Percentiles rank a stretch among this genome's conserved stretches.
These are phyloP conservation scores for Poeciliopsis turrubarensis DNA, from an alignment of 2,113 vertebrate genomes.

Conservation along the genomic window DNA sequence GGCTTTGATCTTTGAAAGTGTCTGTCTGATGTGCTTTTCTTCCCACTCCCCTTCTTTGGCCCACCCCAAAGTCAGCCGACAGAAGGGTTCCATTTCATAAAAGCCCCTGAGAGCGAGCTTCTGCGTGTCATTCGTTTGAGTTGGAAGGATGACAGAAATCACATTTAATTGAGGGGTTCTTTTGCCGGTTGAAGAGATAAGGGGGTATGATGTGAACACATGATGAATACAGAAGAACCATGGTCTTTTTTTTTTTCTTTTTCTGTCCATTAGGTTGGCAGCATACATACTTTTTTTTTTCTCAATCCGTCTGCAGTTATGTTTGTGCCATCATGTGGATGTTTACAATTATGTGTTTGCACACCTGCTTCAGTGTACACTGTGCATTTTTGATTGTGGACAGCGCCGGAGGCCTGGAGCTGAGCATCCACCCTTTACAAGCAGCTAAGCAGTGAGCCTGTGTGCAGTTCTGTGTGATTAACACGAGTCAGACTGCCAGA, in stretches of 20 bases:
- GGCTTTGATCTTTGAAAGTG: constrained; percentile 64
- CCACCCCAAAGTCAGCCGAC: constrained; percentile 61
- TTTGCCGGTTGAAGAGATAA: constrained; percentile 56
- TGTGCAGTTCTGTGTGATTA: constrained; percentile 54
- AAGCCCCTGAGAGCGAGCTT: constrained; percentile 47
- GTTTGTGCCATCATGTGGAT: constrained; percentile 27
- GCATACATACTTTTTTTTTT: constrained; percentile 17
- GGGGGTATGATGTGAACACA: constrained; percentile 35
- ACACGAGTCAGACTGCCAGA: constrained; percentile 35
- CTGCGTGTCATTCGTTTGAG: constrained; percentile 65
- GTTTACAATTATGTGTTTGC: constrained; percentile 54
- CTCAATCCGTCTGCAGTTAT: constrained; percentile 8
- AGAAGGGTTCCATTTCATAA: constrained; percentile 62
- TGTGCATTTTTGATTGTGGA: constrained; percentile 24
- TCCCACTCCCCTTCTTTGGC: constrained; percentile 27
- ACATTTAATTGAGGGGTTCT: constrained; percentile 68
- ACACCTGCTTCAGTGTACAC: constrained; percentile 47
- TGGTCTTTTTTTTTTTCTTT: constrained; percentile 11
- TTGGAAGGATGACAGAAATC: constrained; percentile 70
- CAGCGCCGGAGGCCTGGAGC: constrained; percentile 29
- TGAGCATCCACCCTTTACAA: constrained; percentile 42
- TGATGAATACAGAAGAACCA: constrained; percentile 51
- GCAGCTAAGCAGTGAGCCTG: constrained; percentile 36
- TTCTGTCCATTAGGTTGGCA: constrained; percentile 19
- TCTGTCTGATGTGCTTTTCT: constrained; percentile 38